phyloP scores from a whole-genome alignment of 2,797 vertebrate species.

The Xiphorhynchus erythropygius region DNA sequence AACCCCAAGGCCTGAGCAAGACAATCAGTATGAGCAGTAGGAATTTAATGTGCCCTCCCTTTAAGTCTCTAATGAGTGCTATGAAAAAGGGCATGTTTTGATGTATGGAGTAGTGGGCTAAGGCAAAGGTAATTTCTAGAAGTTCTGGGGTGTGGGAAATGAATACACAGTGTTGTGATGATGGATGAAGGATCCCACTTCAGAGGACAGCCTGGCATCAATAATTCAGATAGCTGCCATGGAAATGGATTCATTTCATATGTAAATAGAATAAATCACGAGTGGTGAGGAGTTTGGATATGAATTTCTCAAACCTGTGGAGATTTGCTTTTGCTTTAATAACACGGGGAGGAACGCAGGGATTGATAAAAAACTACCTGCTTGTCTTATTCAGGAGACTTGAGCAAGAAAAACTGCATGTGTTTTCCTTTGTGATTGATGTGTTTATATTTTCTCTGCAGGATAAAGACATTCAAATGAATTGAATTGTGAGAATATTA shows the following conservation, averaged over 20 bases:
- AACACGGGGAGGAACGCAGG: rapidly evolving
- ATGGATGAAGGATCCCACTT: background rate
- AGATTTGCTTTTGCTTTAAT: background rate
- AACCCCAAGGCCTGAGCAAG: background rate
- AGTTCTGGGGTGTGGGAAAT: background rate
- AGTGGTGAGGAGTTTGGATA: background rate
- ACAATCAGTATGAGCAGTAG: background rate
- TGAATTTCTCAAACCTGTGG: background rate
- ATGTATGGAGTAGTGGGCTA: background rate
- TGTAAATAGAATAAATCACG: background rate
- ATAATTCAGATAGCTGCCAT: background rate
- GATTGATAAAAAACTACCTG: background rate
- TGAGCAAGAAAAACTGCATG: background rate
- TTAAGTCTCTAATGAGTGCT: background rate
- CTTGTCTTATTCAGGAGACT: background rate
- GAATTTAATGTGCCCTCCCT: background rate
- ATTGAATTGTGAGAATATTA: background rate
- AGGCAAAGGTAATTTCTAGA: background rate
- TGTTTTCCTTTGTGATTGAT: background rate
- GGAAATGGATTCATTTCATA: background rate
- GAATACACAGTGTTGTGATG: background rate
- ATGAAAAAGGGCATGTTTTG: background rate
- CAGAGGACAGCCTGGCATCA: background rate
- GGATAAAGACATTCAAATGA: background rate
- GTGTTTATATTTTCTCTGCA: background rate